phyloP scores from a whole-genome alignment of 2,888 invertebrate genomes.

The Caenorhabditis sulstoni region DNA sequence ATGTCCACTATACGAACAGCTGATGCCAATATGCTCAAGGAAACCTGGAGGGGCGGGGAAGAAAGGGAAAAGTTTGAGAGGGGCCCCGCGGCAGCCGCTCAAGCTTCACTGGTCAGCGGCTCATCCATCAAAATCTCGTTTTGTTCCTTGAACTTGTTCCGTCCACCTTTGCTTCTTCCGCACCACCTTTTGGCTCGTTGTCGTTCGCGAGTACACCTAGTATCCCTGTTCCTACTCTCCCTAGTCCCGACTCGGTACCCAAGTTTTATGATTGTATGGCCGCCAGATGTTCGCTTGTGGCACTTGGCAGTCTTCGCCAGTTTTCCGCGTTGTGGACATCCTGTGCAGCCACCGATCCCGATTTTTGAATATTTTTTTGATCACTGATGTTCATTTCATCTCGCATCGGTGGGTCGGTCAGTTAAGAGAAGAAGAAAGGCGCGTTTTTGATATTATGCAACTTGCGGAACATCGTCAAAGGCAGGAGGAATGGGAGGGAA shows the following conservation, averaged over 20 bases:
- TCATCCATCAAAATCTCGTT: conserved; percentile 57
- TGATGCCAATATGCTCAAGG: conserved; percentile 56
- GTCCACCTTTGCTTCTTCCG: conserved; percentile 20
- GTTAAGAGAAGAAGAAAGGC: conserved; percentile 11
- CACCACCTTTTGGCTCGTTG: conserved; percentile 12
- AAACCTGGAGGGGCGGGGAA: conserved; percentile 27
- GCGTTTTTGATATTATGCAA: conserved; percentile 52
- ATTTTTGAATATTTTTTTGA: conserved; percentile 17
- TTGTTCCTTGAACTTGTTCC: conserved; percentile 54
- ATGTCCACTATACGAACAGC: conserved; percentile 71
- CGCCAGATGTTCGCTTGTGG: conserved; percentile 36
- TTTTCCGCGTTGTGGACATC: neutral
- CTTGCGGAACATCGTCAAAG: conserved; percentile 57
- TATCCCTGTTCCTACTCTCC: neutral
- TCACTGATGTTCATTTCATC: conserved; percentile 48
- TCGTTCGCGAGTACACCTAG: neutral
- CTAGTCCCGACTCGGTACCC: neutral
- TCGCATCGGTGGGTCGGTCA: conserved; percentile 33
- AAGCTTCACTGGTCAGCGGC: conserved; percentile 43
- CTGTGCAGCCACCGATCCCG: neutral
- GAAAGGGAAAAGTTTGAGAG: conserved; percentile 1
- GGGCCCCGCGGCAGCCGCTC: too few species aligned
- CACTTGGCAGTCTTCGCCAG: neutral
- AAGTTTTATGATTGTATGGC: conserved; percentile 45
- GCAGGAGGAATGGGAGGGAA: conserved; percentile 6